These are phyloP conservation scores for Anodontia alba DNA, from an alignment of 2,888 invertebrate species.

Conservation along the genomic window DNA sequence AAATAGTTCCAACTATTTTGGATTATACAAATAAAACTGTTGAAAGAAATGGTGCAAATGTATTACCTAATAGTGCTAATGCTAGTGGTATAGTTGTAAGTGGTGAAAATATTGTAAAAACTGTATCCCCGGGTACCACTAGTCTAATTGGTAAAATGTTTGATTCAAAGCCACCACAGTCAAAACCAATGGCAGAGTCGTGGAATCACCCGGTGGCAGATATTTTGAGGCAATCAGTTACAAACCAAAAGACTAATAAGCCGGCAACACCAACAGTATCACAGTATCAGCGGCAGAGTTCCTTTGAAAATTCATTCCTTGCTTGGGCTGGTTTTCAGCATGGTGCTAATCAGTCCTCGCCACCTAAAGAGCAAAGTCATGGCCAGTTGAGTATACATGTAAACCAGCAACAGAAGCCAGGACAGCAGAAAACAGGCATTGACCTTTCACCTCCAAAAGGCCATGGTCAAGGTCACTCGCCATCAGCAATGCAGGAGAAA, in stretches of 20 bases:
- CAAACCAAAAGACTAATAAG: conserved; percentile 22
- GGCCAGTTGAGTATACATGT: background rate
- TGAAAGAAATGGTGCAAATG: background rate
- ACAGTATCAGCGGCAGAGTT: conserved; percentile 37
- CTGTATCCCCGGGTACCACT: background rate
- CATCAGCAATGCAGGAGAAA: background rate
- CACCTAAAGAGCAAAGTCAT: conserved; percentile 9
- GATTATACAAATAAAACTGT: conserved; percentile 53
- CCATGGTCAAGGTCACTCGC: background rate
- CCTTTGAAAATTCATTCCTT: conserved; percentile 46
- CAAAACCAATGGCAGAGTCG: conserved; percentile 42
- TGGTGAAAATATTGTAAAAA: background rate
- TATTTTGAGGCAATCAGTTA: conserved; percentile 61
- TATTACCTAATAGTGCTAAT: conserved; percentile 15
- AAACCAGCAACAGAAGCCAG: background rate
- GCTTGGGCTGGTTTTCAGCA: conserved; percentile 39
- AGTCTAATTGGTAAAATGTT: conserved; percentile 6
- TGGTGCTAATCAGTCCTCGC: background rate
- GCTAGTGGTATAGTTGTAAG: background rate
- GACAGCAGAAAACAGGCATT: conserved; percentile 1
- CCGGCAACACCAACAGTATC: conserved; percentile 24
- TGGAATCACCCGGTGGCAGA: conserved; percentile 69
- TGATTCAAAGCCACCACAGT: conserved; percentile 20
- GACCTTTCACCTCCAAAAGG: background rate
- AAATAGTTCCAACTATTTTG: conserved; percentile 53